Conservation (phyloP, 2,113 vertebrate species). For the Pteruthius melanotis region DNA sequence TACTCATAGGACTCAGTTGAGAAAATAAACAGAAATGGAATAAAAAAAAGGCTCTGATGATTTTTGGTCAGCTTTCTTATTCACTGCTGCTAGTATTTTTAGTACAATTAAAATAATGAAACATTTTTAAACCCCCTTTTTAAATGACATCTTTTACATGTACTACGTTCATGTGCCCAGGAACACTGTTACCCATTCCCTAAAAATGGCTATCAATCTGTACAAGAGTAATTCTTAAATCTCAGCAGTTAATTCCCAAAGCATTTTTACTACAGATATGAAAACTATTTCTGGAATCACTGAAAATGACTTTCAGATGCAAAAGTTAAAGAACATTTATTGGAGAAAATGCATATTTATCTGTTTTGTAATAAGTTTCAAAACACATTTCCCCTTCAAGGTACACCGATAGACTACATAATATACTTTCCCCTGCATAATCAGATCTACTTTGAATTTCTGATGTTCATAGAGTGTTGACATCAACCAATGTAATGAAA, state of each 20-base stretch:
- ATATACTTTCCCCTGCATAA: not conserved
- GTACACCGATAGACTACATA: not conserved
- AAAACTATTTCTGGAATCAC: not conserved
- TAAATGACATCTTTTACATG: not conserved
- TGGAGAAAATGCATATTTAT: not conserved
- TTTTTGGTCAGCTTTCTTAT: not conserved
- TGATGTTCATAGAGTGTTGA: not conserved
- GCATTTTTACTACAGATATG: not conserved
- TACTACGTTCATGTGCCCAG: not conserved
- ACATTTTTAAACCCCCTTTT: not conserved
- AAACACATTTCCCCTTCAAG: not conserved
- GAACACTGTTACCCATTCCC: not conserved
- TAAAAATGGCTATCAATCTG: not conserved
- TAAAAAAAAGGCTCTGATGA: not conserved
- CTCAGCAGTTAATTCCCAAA: not conserved
- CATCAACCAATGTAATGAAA: not conserved
- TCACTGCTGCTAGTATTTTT: not conserved
- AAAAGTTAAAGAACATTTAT: not conserved
- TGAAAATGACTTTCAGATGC: not conserved
- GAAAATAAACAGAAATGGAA: not conserved
- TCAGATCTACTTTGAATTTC: not conserved
- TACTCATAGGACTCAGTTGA: not conserved
- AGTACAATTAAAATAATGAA: not conserved
- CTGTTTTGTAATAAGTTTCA: not conserved
- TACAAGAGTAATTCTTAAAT: not conserved